Conservation (phyloP, 1,140 invertebrate species). For the Notospermus geniculatus region DNA sequence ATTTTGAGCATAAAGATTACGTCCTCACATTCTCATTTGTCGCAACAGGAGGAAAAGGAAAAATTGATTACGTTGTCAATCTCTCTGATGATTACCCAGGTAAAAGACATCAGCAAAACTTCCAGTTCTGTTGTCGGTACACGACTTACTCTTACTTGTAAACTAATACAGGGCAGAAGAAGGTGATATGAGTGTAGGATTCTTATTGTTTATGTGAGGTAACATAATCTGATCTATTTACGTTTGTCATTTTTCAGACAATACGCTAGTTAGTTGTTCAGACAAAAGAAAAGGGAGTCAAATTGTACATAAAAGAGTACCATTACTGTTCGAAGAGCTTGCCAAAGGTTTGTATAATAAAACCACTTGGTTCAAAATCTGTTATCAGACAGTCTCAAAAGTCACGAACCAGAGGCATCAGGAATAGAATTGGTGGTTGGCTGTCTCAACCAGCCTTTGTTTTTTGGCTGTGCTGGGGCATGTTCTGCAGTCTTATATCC, state of each 20-base stretch:
- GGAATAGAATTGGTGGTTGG: no score
- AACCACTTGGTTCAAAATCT: background rate
- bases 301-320: background rate
- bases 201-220: background rate
- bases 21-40: no score
- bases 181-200: background rate
- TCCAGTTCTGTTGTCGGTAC: background rate
- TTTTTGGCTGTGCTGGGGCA: slow-evolving; percentile 1
- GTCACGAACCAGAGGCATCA: no score
- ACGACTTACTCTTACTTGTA: background rate
- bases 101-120: no score
- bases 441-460: no score
- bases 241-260: background rate
- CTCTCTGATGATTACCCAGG: slow-evolving; percentile 8
- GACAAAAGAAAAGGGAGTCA: background rate
- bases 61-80: background rate
- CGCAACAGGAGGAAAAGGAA: no score
- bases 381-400: background rate
- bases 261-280: slow-evolving; percentile 1
- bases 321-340: background rate
- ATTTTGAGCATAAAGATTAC: no score
- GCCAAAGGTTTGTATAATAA: background rate
- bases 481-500: background rate
- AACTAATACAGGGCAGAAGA: background rate
- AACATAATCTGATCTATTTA: background rate